Percentiles rank a stretch among this genome's conserved stretches.
phyloP scores from a whole-genome alignment of 1,140 invertebrate species.

The Drosophila micromelanica region DNA sequence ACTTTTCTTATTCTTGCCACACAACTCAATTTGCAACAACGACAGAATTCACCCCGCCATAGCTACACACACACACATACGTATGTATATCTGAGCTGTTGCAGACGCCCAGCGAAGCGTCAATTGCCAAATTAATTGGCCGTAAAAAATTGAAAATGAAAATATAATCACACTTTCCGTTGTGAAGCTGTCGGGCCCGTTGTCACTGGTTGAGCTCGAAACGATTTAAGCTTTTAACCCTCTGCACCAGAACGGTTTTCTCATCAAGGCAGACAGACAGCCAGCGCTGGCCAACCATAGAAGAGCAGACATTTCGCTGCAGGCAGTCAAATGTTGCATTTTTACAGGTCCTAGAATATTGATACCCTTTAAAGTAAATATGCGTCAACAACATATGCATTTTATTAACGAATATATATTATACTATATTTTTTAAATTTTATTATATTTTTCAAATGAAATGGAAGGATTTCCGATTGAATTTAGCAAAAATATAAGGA shows the following conservation, averaged over 20 bases:
- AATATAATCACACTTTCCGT: slow-evolving; percentile 83
- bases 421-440: too few species aligned
- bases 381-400: neutral
- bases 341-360: slow-evolving; percentile 44
- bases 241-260: slow-evolving; percentile 52
- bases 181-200: slow-evolving; percentile 44
- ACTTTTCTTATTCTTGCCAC: slow-evolving; percentile 81
- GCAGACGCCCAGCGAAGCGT: slow-evolving; percentile 80
- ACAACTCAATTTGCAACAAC: slow-evolving; percentile 76
- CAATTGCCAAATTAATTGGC: slow-evolving; percentile 83
- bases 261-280: slow-evolving; percentile 50
- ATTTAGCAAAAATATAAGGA: neutral
- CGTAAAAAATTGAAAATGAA: slow-evolving; percentile 84
- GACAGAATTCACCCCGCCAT: neutral
- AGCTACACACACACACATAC: neutral
- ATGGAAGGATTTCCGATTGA: neutral
- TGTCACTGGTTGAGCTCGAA: slow-evolving; percentile 55
- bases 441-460: too few species aligned
- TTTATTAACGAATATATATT: neutral
- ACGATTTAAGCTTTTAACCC: slow-evolving; percentile 66
- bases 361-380: slow-evolving; percentile 34
- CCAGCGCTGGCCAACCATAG: slow-evolving; percentile 58
- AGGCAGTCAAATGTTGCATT: slow-evolving; percentile 72
- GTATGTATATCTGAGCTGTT: slow-evolving; percentile 44
- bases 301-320: slow-evolving; percentile 69